Evolutionary conservation across 2,113 vertebrate species (phyloP), one percentile per base, ranked within the genome.

Genomic region (Alexandromys fortis): DNA sequence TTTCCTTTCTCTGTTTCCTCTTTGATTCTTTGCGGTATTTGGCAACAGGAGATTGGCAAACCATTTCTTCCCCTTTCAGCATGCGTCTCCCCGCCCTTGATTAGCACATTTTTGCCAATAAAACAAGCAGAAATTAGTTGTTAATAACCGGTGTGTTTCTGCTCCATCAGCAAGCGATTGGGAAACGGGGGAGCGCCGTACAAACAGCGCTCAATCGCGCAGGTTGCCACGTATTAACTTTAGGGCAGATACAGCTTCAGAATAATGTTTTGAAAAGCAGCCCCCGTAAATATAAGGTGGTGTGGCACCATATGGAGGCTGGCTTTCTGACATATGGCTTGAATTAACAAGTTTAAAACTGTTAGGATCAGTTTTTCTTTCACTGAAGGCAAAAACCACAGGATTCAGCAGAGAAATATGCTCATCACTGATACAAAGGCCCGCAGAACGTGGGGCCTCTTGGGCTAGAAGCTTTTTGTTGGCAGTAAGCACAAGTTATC

Each of bases 261-360:
- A 98, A 98, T 98, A 98, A 98, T 98, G 98, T 98, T 99, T 99
- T 97, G 97, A 98, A 98, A 98, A 99, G 98, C 98, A 98, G 98
- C 97, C 98, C 98, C 97, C 97, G 98, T 98, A 98, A 99, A 98
- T 99, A 99, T 98, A 98, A 99, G 99, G 98, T 98, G 98, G 98
- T 98, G 97, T 95, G 94, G 98, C 97, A 98, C 98, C 98, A 99
- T 98, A 98, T 98, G 98, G 98, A 98, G 98, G 87, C 98, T 98
- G 98, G 97, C 89, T 98, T 94, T 98, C 98, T 98, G 98, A 98
- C 98, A 99, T 99, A 99, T 99, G 98, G 98, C 98, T 98, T 98
- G 98, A 98, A 99, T 99, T 99, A 99, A 99, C 98, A 99, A 99
- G 98, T 99, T 99, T 98, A 98, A 99, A 99, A 99, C 99, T 99